These are phyloP conservation scores for Choloepus hoffmanni DNA, from an alignment of 2,113 vertebrate species.

Conservation along the genomic window DNA sequence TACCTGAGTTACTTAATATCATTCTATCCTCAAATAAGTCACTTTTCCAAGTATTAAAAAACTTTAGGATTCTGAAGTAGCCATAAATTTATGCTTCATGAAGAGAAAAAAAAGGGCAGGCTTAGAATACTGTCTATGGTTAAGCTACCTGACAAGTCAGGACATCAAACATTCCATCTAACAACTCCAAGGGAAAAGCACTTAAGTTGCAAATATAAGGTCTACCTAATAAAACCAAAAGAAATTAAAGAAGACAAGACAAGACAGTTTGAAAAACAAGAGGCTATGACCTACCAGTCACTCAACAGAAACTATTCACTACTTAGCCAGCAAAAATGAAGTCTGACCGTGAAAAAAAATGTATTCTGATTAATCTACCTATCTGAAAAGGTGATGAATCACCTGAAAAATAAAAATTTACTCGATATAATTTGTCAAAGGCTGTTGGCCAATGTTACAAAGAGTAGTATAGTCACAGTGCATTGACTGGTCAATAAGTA, in stretches of 20 bases:
- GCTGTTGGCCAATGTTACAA: neutral
- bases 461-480: neutral
- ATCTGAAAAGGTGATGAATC: neutral
- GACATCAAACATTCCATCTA: neutral
- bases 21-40: conserved; percentile 43
- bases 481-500: neutral
- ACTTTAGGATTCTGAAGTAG: neutral
- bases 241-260: neutral
- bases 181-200: neutral
- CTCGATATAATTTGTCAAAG: neutral
- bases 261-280: conserved; percentile 1
- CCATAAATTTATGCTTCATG: neutral
- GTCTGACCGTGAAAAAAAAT: neutral
- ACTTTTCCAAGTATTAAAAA: conserved; percentile 55
- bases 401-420: neutral
- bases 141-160: neutral
- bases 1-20: conserved; percentile 31
- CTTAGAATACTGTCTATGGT: neutral
- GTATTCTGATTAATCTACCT: neutral
- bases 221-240: conserved; percentile 7
- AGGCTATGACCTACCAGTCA: neutral
- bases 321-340: neutral
- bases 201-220: neutral
- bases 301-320: neutral
- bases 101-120: neutral